These are phyloP conservation scores for Meteorus colon DNA, from an alignment of 2,888 invertebrate genomes.

Conservation along the genomic window DNA sequence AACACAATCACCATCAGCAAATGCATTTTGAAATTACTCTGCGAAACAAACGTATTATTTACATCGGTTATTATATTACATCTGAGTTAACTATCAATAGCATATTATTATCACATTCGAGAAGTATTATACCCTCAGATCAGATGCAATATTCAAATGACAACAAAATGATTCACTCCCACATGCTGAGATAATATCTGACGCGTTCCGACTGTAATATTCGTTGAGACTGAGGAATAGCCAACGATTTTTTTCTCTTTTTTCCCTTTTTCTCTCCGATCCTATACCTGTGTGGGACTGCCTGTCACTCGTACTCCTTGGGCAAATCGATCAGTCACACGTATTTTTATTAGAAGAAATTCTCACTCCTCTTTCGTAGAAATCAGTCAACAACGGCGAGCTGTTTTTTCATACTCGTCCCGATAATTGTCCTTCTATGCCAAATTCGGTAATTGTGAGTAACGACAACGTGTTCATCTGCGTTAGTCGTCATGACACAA, in stretches of 20 bases:
- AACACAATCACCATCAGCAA: conserved; percentile 22
- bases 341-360: neutral
- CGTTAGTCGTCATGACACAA: conserved; percentile 32
- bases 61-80: neutral
- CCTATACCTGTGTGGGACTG: neutral
- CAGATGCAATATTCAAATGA: neutral
- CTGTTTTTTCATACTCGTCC: neutral
- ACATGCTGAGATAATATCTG: neutral
- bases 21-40: conserved; percentile 35
- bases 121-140: neutral
- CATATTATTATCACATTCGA: neutral
- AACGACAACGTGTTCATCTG: neutral
- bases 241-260: conserved; percentile 9
- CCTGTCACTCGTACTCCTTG: conserved; percentile 12
- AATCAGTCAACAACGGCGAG: neutral
- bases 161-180: neutral
- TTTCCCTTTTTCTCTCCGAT: neutral
- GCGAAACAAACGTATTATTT: conserved; percentile 12
- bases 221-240: conserved; percentile 1
- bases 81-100: neutral
- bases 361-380: neutral
- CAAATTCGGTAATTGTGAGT: conserved; percentile 23
- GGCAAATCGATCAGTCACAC: conserved; percentile 1
- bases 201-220: neutral
- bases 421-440: conserved; percentile 17